Base-by-base conservation (phyloP, 2,797 vertebrate genomes). In the Intellagama lesueurii region DNA sequence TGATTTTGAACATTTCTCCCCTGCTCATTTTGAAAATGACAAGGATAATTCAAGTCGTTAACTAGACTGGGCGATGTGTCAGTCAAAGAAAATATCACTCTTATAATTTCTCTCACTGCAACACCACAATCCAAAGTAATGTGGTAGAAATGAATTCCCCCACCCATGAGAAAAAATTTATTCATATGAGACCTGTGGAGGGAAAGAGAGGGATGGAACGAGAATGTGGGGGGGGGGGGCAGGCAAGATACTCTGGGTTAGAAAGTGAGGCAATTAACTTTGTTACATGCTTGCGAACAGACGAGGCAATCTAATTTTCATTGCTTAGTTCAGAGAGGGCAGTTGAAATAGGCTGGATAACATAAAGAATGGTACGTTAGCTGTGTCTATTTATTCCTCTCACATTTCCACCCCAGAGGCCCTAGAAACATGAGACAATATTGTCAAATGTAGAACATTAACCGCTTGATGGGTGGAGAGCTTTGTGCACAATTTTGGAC, bases 1-100 rank as follows among this genome's bases (percentile, higher is more conserved):
- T 95, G 92, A 90, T 89, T 95, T 95, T 91, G 79, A 95, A 89
- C 92, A 64, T 91, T 96, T 95, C 93, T 90, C 94, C 66, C 91
- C 84, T 84, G 90, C 91, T 94, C 88, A 79, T 95, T 95, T 92
- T 94, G 94, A 92, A 94, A 95, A 93, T 95, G 94, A 96, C 96
- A 96, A 94, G 94, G 93, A 94, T 96, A 96, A 96, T 96, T 96
- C 93, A 95, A 96, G 94, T 95, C 94, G 95, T 94, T 96, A 95
- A 95, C 94, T 95, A 96, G 87, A 94, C 92, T 0, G 89, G 94
- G 91, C 91, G 94, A 91, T 92, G 91, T 95, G 95, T 95, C 93
- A 95, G 93, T 95, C 95, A 95, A 89, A 93, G 92, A 92, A 95
- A 95, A 93, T 91, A 95, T 93, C 92, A 92, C 93, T 94, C 91